A percentile compares a stretch with the other conserved stretches of the same genome.
These are phyloP conservation scores for Ormyrus pomaceus DNA, from an alignment of 2,888 invertebrate species.

Conservation along the genomic window DNA sequence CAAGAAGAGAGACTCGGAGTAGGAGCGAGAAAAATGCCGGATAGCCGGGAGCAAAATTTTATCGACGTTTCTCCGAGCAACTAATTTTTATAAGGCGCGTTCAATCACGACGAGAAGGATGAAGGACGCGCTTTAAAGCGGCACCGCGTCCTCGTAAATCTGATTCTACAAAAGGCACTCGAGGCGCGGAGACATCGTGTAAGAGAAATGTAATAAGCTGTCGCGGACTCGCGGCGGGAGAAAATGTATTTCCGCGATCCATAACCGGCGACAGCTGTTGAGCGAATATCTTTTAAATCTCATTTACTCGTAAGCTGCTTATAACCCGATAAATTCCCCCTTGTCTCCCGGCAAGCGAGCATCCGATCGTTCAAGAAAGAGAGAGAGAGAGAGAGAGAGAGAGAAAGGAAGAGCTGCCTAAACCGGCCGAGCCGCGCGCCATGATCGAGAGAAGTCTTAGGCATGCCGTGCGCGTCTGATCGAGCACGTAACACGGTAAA, in stretches of 20 bases:
- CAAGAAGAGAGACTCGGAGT: too few relatives aligned
- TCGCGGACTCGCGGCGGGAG: too few relatives aligned
- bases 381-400: neutral
- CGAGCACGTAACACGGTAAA: constrained; percentile 55
- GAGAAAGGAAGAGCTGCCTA: neutral
- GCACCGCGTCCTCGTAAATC: too few relatives aligned
- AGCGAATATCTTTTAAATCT: constrained; percentile 24
- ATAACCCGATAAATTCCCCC: constrained; percentile 33
- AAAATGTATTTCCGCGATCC: neutral
- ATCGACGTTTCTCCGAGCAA: too few relatives aligned
- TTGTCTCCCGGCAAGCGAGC: constrained; percentile 10
- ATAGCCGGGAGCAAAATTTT: too few relatives aligned
- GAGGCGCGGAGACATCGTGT: too few relatives aligned
- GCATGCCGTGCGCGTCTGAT: constrained; percentile 49
- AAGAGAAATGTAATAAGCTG: too few relatives aligned
- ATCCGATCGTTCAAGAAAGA: neutral
- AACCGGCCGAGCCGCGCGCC: neutral
- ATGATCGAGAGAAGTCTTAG: constrained; percentile 45
- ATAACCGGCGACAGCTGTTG: neutral
- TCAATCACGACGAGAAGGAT: too few relatives aligned
- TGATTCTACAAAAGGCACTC: too few relatives aligned
- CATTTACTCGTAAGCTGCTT: neutral
- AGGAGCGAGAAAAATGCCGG: too few relatives aligned
- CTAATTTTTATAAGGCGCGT: too few relatives aligned
- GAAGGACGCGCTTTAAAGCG: too few relatives aligned